A percentile compares a stretch with the other conserved stretches of the same genome.
Evolutionary conservation across 2,888 invertebrate genomes (phyloP).

Genomic region (Acrocera orbiculus): DNA sequence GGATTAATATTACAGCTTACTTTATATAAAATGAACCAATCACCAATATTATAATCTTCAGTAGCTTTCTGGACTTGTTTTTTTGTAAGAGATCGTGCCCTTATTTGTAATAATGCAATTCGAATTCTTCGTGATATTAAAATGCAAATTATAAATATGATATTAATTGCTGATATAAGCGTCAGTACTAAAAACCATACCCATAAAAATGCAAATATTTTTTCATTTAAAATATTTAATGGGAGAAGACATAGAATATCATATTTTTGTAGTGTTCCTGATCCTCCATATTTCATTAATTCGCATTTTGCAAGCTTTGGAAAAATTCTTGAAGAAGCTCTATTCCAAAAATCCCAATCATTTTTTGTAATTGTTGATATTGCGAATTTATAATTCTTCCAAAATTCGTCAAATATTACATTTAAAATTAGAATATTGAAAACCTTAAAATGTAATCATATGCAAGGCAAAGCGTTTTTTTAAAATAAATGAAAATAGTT

Average conservation of each 20-base stretch:
- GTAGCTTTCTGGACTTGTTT: slow-evolving; percentile 15
- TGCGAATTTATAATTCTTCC: slow-evolving; percentile 23
- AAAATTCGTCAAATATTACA: slow-evolving; percentile 24
- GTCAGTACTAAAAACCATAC: slow-evolving; percentile 53
- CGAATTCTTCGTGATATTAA: too few species aligned
- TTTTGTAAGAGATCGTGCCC: slow-evolving; percentile 18
- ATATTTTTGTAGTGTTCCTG: slow-evolving; percentile 60
- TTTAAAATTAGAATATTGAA: slow-evolving; percentile 23
- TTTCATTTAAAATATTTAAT: slow-evolving; percentile 62
- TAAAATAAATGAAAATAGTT: slow-evolving; percentile 23
- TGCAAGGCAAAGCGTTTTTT: neutral
- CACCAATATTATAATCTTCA: slow-evolving; percentile 37
- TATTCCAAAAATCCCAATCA: slow-evolving; percentile 24
- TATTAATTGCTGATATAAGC: slow-evolving; percentile 39
- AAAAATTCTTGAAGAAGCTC: slow-evolving; percentile 23
- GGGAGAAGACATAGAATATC: slow-evolving; percentile 64
- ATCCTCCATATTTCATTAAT: slow-evolving; percentile 70
- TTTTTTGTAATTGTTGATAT: slow-evolving; percentile 20
- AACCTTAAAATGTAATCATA: slow-evolving; percentile 14
- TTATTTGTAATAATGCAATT: too few species aligned
- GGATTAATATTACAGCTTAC: slow-evolving; percentile 61
- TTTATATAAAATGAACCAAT: slow-evolving; percentile 62
- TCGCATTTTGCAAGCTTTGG: slow-evolving; percentile 71
- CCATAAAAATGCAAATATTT: slow-evolving; percentile 57
- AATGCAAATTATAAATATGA: too few species aligned